These are phyloP conservation scores for Ceratoteleas bidentatus DNA, from an alignment of 1,140 invertebrate genomes.

Conservation along the genomic window DNA sequence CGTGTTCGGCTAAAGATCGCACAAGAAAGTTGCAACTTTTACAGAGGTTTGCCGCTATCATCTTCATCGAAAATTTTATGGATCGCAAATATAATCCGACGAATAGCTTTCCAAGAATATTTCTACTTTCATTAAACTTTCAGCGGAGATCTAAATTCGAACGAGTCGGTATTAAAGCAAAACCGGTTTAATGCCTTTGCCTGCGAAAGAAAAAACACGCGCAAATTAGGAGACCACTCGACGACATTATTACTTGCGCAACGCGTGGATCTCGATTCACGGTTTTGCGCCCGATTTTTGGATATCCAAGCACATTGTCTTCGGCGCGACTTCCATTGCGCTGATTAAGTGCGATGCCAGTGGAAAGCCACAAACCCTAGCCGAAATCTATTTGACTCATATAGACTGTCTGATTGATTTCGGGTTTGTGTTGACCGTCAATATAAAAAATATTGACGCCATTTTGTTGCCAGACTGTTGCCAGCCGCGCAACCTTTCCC, in stretches of 20 bases:
- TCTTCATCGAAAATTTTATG: conserved; percentile 66
- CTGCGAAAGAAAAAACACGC: conserved; percentile 52
- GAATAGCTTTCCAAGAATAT: conserved; percentile 63
- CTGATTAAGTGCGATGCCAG: conserved; percentile 11
- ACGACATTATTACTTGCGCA: conserved; percentile 29
- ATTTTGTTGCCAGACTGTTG: too few relatives aligned
- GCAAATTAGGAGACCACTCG: conserved; percentile 51
- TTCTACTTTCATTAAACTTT: conserved; percentile 67
- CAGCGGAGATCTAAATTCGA: conserved; percentile 57
- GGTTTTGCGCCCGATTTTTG: background rate
- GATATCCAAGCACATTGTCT: too few relatives aligned
- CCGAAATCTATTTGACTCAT: too few relatives aligned
- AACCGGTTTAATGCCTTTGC: conserved; percentile 54
- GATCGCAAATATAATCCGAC: conserved; percentile 67
- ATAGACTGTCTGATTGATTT: too few relatives aligned
- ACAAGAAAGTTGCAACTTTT: conserved; percentile 65
- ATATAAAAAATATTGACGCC: too few relatives aligned
- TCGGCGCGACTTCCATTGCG: conserved; percentile 3
- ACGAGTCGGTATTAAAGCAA: conserved; percentile 57
- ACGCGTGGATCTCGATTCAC: conserved; percentile 13
- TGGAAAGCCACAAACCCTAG: background rate
- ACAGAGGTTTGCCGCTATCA: conserved; percentile 60
- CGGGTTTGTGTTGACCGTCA: too few relatives aligned
- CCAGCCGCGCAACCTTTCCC: too few relatives aligned
- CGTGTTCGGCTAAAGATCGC: conserved; percentile 53